Evolutionary conservation across 2,797 vertebrate genomes (phyloP).

Genomic region (Phataginus tetradactyla): DNA sequence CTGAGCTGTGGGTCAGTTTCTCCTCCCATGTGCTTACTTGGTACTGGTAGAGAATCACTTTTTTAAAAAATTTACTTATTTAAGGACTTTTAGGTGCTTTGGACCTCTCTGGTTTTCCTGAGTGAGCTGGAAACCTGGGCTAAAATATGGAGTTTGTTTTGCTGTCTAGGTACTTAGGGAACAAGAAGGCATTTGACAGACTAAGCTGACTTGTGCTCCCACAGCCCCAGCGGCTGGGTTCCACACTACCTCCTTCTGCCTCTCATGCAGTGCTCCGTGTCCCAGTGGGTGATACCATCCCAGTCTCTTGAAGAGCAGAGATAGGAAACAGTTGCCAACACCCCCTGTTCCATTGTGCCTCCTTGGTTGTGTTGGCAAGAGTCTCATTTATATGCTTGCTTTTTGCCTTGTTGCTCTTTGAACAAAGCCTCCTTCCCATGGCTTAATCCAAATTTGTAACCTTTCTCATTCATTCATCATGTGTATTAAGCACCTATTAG

Average conservation of each 20-base stretch:
- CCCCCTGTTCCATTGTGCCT: neutral
- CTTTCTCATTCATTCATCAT: neutral
- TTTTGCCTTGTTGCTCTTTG: neutral
- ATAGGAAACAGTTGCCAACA: neutral
- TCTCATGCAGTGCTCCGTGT: constrained; percentile 6
- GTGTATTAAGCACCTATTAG: neutral
- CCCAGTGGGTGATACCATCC: neutral
- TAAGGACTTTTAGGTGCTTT: neutral
- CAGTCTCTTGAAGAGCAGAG: neutral
- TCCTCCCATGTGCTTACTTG: neutral
- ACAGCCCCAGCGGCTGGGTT: constrained; percentile 28
- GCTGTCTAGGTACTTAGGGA: neutral
- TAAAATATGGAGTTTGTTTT: neutral
- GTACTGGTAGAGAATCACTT: neutral
- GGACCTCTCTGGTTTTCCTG: neutral
- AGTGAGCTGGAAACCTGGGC: neutral
- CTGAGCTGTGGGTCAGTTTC: neutral
- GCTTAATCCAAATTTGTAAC: neutral
- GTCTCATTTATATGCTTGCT: neutral
- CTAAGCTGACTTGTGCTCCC: constrained; percentile 53
- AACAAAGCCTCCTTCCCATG: neutral
- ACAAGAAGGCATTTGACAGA: constrained; percentile 8
- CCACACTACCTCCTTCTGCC: neutral
- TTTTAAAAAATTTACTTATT: neutral
- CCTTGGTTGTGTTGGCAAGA: neutral